Conservation (phyloP, 1,140 invertebrate species). For the Phenacoccus solenopsis region DNA sequence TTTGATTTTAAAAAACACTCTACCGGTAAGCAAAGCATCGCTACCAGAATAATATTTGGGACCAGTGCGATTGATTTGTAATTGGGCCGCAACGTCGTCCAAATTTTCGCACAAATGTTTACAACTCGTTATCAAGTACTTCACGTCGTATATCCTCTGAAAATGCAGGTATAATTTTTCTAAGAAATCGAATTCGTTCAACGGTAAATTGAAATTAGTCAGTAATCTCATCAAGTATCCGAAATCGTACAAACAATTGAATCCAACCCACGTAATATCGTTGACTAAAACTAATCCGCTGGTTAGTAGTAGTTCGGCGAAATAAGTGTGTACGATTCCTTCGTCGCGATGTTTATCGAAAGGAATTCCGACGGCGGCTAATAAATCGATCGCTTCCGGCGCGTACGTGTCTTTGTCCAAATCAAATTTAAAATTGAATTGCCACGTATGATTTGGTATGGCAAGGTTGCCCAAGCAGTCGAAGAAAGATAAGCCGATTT, state of each 20-base stretch:
- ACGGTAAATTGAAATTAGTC: slow-evolving; percentile 39
- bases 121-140: slow-evolving; percentile 53
- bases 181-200: slow-evolving; percentile 47
- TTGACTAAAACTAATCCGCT: slow-evolving; percentile 50
- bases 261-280: slow-evolving; percentile 49
- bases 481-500: slow-evolving; percentile 45
- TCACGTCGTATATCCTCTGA: slow-evolving; percentile 50
- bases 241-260: slow-evolving; percentile 57
- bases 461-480: slow-evolving; percentile 42
- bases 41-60: slow-evolving; percentile 53
- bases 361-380: slow-evolving; percentile 47
- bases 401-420: slow-evolving; percentile 48
- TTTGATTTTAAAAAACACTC: slow-evolving; percentile 53
- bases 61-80: slow-evolving; percentile 43
- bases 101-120: slow-evolving; percentile 52
- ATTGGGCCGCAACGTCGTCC: slow-evolving; percentile 43
- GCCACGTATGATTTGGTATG: slow-evolving; percentile 41
- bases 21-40: slow-evolving; percentile 50
- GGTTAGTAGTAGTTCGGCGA: slow-evolving; percentile 51
- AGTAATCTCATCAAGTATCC: slow-evolving; percentile 51
- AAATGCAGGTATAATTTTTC: slow-evolving; percentile 46
- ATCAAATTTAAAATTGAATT: slow-evolving; percentile 48
- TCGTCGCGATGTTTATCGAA: slow-evolving; percentile 48
- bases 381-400: slow-evolving; percentile 49
- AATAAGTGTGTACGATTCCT: slow-evolving; percentile 47